Percentiles rank a stretch among this genome's conserved stretches.
Conservation (phyloP, 2,113 vertebrate species). For the Spermophilus dauricus region DNA sequence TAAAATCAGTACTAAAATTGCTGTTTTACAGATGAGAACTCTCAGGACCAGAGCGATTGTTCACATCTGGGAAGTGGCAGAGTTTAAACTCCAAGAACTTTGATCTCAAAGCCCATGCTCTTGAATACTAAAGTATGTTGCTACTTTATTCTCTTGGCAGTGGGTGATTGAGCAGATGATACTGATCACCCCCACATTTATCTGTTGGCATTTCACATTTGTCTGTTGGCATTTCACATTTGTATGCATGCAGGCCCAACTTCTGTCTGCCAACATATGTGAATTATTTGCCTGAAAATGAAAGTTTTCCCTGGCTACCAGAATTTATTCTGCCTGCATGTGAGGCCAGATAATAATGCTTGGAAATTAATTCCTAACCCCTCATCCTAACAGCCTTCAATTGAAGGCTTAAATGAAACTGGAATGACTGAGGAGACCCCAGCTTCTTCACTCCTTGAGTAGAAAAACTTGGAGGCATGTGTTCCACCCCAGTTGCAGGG, state of each 20-base stretch:
- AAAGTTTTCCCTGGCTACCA: background rate
- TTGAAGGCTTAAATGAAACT: background rate
- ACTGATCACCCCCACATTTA: background rate
- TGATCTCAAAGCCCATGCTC: background rate
- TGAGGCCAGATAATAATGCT: background rate
- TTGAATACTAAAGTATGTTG: background rate
- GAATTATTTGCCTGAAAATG: background rate
- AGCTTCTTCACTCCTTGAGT: background rate
- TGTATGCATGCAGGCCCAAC: background rate
- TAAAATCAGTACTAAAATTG: background rate
- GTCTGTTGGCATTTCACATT: background rate
- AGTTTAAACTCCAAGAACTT: constrained; percentile 6
- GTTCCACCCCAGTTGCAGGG: background rate
- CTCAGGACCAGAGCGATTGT: background rate
- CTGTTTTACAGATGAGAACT: background rate
- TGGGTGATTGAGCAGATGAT: background rate
- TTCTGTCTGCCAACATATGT: background rate
- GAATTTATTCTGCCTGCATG: background rate
- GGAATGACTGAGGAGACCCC: background rate
- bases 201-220: background rate
- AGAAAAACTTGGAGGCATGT: background rate
- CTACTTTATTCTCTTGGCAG: constrained; percentile 4
- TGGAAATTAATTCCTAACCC: background rate
- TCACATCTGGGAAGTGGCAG: background rate
- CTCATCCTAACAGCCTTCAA: background rate